These are phyloP conservation scores for Pocillopora meandrina DNA, from an alignment of 92 coral and sea anemone genomes.

Conservation along the genomic window DNA sequence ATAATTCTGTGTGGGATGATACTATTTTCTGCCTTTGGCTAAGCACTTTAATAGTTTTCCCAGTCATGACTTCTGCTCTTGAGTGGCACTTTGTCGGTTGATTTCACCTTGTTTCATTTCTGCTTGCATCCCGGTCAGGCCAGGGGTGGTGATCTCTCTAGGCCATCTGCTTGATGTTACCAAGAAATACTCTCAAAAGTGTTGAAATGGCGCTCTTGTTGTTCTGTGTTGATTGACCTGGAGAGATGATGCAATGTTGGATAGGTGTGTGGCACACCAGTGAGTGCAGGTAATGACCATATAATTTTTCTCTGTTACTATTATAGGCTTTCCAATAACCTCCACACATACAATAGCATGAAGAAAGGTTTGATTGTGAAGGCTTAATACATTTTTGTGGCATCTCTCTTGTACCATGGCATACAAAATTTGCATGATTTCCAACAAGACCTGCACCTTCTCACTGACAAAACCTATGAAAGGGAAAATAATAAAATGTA, in stretches of 20 bases:
- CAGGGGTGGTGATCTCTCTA: background rate
- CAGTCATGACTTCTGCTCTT: constrained; percentile 37
- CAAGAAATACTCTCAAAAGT: constrained; percentile 5
- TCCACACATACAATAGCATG: constrained; percentile 41
- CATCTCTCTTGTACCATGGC: background rate
- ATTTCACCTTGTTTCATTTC: constrained; percentile 29
- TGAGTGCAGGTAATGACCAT: constrained; percentile 37
- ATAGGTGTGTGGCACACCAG: constrained; percentile 20
- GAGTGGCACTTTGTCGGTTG: constrained; percentile 16
- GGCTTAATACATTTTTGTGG: constrained; percentile 22
- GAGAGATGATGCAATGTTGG: constrained; percentile 3
- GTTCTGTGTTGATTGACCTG: constrained; percentile 24
- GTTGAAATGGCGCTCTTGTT: constrained; percentile 23
- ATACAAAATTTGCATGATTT: constrained; percentile 17
- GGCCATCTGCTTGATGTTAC: constrained; percentile 14
- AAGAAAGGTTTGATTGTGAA: constrained; percentile 24
- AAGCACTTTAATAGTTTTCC: constrained; percentile 30
- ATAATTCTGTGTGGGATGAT: constrained; percentile 36
- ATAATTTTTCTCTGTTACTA: constrained; percentile 17
- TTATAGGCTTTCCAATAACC: constrained; percentile 22
- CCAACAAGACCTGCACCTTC: constrained; percentile 22
- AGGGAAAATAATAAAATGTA: background rate
- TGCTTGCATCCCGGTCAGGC: constrained; percentile 26
- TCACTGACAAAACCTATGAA: constrained; percentile 1
- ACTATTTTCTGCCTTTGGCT: constrained; percentile 20